Evolutionary conservation across 2,888 invertebrate species (phyloP), one percentile per base, ranked within the genome.

Genomic region (Taphrorychus bicolor): DNA sequence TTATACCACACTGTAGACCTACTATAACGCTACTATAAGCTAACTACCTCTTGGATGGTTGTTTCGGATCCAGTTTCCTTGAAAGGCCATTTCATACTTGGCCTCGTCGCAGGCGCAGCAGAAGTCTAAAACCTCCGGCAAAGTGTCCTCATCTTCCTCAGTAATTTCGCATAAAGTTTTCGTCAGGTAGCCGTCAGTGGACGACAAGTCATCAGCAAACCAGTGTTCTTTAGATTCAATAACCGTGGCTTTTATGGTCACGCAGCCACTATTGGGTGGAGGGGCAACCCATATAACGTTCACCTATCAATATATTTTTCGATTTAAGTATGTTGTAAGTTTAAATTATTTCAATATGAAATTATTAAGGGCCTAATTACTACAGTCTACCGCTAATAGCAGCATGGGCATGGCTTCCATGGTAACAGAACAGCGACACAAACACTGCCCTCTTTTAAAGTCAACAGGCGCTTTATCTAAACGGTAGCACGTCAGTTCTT

Each of bases 51-150:
- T 95, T 0, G 98, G 97, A 81, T 98, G 98, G 0, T 95, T 97
- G 75, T 93, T 90, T 23, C 93, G 87, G 0, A 96, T 94, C 98
- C 98, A 98, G 41, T 94, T 85, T 0, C 98, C 96, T 83, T 96
- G 92, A 79, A 92, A 96, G 73, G 87, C 91, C 9, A 94, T 83
- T 84, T 95, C 95, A 80, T 98, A 98, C 82, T 97, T 97, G 7
- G 98, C 98, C 79, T 97, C 95, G 73, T 95, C 93, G 75, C 97
- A 97, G 19, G 97, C 95, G 80, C 95, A 95, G 79, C 97, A 97
- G 0, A 87, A 88, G 74, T 89, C 87, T 2, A 88, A 81, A 7
- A 89, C 85, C 23, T 85, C 84, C 0, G 90, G 88, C 73, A 88
- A 88, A 4, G 85, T 84, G 67, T 88, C 88, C 48, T 87, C 82